phyloP scores from a whole-genome alignment of 2,113 vertebrate genomes.

The Chionodraco myersi region DNA sequence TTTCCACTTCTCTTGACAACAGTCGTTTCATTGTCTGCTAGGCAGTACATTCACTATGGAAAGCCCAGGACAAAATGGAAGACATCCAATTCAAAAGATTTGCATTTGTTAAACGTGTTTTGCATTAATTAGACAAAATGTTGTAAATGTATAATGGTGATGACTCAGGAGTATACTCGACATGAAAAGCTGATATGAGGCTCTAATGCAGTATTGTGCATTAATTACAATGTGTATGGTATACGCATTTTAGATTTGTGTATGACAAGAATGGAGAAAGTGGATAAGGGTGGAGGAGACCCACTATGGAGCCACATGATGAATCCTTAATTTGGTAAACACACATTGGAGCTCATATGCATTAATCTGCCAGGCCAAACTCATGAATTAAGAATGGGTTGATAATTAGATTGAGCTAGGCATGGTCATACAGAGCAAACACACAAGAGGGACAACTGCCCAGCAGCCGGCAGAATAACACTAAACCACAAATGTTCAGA shows the following conservation, averaged over 20 bases:
- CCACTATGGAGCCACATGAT: not conserved
- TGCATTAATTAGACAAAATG: slow-evolving; percentile 47
- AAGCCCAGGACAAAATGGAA: not conserved
- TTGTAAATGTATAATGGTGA: slow-evolving; percentile 10
- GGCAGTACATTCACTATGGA: slow-evolving; percentile 6
- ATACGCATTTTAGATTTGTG: slow-evolving; percentile 9
- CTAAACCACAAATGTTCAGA: slow-evolving; percentile 28
- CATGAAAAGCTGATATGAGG: slow-evolving; percentile 3
- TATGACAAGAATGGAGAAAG: slow-evolving; percentile 8
- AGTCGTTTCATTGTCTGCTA: slow-evolving; percentile 43
- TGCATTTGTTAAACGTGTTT: slow-evolving; percentile 35
- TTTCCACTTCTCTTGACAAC: slow-evolving; percentile 70
- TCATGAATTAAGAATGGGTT: slow-evolving; percentile 57
- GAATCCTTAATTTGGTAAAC: slow-evolving; percentile 53
- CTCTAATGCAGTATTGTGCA: not conserved
- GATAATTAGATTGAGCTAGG: slow-evolving; percentile 33
- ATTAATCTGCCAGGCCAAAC: slow-evolving; percentile 47
- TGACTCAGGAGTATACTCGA: not conserved
- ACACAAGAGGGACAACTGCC: slow-evolving; percentile 31
- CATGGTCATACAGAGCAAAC: slow-evolving; percentile 43
- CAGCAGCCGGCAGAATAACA: slow-evolving; percentile 39
- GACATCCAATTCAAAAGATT: slow-evolving; percentile 1
- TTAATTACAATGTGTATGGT: slow-evolving; percentile 5
- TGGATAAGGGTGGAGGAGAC: slow-evolving; percentile 5
- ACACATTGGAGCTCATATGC: slow-evolving; percentile 37